Conservation (phyloP, 2,888 invertebrate species). For the Drosophila prostipennis region DNA sequence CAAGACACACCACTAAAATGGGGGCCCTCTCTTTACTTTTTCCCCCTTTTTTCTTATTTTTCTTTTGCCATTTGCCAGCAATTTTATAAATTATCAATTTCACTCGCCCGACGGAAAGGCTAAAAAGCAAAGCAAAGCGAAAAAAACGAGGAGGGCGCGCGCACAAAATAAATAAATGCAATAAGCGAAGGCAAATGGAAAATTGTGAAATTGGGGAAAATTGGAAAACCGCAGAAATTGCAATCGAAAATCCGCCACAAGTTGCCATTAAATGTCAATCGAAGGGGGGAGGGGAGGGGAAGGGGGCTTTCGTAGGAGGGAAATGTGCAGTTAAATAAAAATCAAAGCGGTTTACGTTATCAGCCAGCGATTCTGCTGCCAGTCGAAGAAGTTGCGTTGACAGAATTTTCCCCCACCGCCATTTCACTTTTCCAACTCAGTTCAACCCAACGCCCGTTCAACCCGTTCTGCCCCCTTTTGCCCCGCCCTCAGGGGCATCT, state of each 20-base stretch:
- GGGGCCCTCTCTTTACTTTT: not conserved
- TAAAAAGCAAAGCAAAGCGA: conserved; percentile 52
- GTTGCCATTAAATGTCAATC: conserved; percentile 76
- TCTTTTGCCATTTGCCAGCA: conserved; percentile 67
- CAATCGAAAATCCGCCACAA: conserved; percentile 61
- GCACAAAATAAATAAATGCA: conserved; percentile 51
- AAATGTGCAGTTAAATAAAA: conserved; percentile 79
- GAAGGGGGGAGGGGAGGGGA: conserved; percentile 8
- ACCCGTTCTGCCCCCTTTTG: not conserved
- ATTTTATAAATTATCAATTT: conserved; percentile 78
- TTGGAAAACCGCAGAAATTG: conserved; percentile 64
- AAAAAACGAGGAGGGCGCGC: not conserved
- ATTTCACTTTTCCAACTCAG: not conserved
- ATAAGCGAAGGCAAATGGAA: conserved; percentile 62
- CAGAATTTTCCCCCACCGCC: conserved; percentile 40
- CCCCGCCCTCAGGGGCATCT: conserved; percentile 13
- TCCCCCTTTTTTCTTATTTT: conserved; percentile 38
- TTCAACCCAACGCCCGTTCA: not conserved
- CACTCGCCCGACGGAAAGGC: conserved; percentile 62
- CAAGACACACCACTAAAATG: conserved; percentile 5
- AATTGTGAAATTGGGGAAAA: conserved; percentile 62
- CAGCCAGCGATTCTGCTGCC: conserved; percentile 56
- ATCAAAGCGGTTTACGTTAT: conserved; percentile 79
- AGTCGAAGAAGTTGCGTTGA: conserved; percentile 69
- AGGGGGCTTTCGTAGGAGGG: conserved; percentile 30